phyloP scores from a whole-genome alignment of 2,888 invertebrate genomes.

The Micropterix aruncella region DNA sequence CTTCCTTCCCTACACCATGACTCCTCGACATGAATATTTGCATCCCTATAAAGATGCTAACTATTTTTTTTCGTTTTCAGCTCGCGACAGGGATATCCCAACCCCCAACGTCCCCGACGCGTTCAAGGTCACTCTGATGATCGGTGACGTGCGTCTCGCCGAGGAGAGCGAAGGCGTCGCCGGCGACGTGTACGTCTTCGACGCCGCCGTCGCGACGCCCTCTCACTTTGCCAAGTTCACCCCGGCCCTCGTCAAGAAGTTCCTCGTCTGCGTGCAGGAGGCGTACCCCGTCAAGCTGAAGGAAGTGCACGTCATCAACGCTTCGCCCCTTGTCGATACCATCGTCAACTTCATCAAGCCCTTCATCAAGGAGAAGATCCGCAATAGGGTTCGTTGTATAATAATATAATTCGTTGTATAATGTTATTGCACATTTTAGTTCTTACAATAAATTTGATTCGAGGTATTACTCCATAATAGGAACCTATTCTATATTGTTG shows the following conservation, averaged over 20 bases:
- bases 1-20: too few relatives aligned
- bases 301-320: slow-evolving; percentile 75
- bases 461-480: too few relatives aligned
- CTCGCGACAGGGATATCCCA: slow-evolving; percentile 51
- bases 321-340: slow-evolving; percentile 70
- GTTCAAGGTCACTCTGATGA: slow-evolving; percentile 73
- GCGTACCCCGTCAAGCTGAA: slow-evolving; percentile 81
- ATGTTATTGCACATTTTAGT: too few relatives aligned
- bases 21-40: too few relatives aligned
- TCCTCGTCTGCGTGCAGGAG: slow-evolving; percentile 75
- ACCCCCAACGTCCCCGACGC: slow-evolving; percentile 61
- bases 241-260: slow-evolving; percentile 69
- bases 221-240: slow-evolving; percentile 76
- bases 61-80: slow-evolving; percentile 16
- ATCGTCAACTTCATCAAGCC: slow-evolving; percentile 78
- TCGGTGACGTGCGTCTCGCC: slow-evolving; percentile 64
- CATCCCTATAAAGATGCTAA: too few relatives aligned
- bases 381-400: slow-evolving; percentile 52
- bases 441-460: too few relatives aligned
- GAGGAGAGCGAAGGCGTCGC: slow-evolving; percentile 72
- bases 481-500: too few relatives aligned
- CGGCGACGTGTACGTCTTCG: slow-evolving; percentile 70
- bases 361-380: slow-evolving; percentile 77
- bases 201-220: slow-evolving; percentile 65
- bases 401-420: too few relatives aligned